A percentile compares a stretch with the other conserved stretches of the same genome.
Conservation (phyloP, 1,140 invertebrate species). For the Leucophenga varia region DNA sequence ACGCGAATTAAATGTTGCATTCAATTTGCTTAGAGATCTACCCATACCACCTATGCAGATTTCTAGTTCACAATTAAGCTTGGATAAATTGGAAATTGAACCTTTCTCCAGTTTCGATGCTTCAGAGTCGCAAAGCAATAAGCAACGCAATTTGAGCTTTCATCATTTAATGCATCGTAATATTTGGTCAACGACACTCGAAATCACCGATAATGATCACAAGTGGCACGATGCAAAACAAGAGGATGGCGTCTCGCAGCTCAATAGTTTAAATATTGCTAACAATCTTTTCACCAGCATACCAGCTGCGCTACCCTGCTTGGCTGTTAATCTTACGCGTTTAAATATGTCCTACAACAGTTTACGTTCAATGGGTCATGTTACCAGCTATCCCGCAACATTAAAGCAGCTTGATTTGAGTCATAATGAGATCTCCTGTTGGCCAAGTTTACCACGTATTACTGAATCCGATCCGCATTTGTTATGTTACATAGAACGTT, state of each 20-base stretch:
- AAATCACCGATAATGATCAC: constrained; percentile 70
- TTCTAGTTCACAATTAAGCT: constrained; percentile 36
- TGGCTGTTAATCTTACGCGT: constrained; percentile 80
- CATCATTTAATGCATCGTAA: constrained; percentile 67
- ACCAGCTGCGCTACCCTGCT: constrained; percentile 84
- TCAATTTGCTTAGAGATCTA: constrained; percentile 85
- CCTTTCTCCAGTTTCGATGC: constrained; percentile 25
- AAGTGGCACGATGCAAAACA: constrained; percentile 55
- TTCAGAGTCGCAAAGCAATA: constrained; percentile 22
- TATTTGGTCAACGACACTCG: constrained; percentile 70
- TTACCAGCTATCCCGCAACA: constrained; percentile 84
- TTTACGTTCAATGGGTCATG: constrained; percentile 79
- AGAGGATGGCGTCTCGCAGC: constrained; percentile 59
- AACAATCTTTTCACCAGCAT: constrained; percentile 88
- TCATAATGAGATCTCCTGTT: constrained; percentile 87
- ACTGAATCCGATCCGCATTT: constrained; percentile 65
- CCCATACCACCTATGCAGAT: constrained; percentile 62
- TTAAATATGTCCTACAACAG: constrained; percentile 91
- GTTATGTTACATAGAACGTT: constrained; percentile 57
- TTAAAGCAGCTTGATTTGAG: constrained; percentile 91
- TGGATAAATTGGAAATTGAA: constrained; percentile 45
- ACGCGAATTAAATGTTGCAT: constrained; percentile 85
- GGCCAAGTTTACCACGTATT: constrained; percentile 79
- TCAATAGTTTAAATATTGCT: constrained; percentile 79
- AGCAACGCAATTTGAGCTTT: constrained; percentile 29